phyloP scores from a whole-genome alignment of 2,113 vertebrate genomes.

The Thunnus thynnus region DNA sequence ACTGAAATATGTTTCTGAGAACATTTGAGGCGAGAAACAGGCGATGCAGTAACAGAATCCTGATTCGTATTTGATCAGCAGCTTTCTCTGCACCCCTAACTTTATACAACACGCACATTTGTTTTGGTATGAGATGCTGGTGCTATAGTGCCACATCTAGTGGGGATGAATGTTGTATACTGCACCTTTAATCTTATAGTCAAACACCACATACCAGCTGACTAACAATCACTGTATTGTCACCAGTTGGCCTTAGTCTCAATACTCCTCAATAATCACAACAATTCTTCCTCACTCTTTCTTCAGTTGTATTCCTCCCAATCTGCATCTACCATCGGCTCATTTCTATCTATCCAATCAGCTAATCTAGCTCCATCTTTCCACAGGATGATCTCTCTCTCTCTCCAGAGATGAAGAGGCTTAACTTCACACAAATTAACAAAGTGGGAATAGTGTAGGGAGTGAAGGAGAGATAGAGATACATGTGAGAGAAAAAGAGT shows the following conservation, averaged over 20 bases:
- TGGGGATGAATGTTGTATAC: no score
- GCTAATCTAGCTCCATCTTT: slow-evolving; percentile 58
- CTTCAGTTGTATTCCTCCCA: slow-evolving; percentile 40
- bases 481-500: slow-evolving; percentile 41
- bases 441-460: slow-evolving; percentile 42
- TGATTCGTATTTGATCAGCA: no score
- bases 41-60: no score
- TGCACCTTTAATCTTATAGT: slow-evolving; percentile 5
- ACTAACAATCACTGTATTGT: background rate
- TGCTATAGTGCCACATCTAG: no score
- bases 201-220: slow-evolving; percentile 23
- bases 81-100: no score
- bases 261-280: background rate
- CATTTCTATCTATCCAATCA: slow-evolving; percentile 63
- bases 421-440: slow-evolving; percentile 75
- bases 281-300: slow-evolving; percentile 19
- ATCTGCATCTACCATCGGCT: slow-evolving; percentile 40
- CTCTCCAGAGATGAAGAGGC: slow-evolving; percentile 64
- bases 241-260: slow-evolving; percentile 9
- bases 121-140: no score
- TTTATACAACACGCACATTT: no score
- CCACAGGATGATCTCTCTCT: slow-evolving; percentile 56
- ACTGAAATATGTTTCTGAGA: no score
- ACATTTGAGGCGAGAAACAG: no score
- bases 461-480: slow-evolving; percentile 30